Evolutionary conservation across 2,888 invertebrate genomes (phyloP).

Genomic region (Neria commutata): DNA sequence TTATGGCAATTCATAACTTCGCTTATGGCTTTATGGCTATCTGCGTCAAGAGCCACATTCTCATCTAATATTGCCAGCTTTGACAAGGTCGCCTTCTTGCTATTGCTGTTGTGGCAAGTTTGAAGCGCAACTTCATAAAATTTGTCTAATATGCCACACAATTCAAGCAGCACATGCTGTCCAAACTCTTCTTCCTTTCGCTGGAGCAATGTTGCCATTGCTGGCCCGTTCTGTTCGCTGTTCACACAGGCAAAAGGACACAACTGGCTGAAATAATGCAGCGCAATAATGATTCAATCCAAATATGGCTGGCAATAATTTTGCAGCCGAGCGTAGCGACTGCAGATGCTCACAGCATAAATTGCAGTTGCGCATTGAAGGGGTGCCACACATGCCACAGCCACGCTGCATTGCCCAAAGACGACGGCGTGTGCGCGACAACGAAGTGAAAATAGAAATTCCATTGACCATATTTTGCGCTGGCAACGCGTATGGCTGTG

Average conservation of each 20-base stretch:
- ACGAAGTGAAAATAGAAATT: constrained; percentile 44
- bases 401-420: too few relatives aligned
- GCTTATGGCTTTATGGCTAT: constrained; percentile 1
- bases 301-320: constrained; percentile 52
- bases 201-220: constrained; percentile 2
- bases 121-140: constrained; percentile 48
- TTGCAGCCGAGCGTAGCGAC: constrained; percentile 40
- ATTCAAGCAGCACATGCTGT: constrained; percentile 21
- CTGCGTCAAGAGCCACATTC: neutral
- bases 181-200: too few relatives aligned
- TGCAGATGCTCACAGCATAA: neutral
- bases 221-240: neutral
- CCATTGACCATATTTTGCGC: constrained; percentile 48
- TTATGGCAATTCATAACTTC: neutral
- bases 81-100: constrained; percentile 49
- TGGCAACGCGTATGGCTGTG: too few relatives aligned
- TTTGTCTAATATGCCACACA: constrained; percentile 36
- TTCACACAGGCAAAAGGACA: neutral
- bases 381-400: too few relatives aligned
- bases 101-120: neutral
- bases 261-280: constrained; percentile 30
- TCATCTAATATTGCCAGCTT: constrained; percentile 7
- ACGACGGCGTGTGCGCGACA: too few relatives aligned
- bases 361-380: neutral
- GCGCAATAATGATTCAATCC: constrained; percentile 52